phyloP scores from a whole-genome alignment of 2,888 invertebrate species.

The Scelioninae gen. 1 region DNA sequence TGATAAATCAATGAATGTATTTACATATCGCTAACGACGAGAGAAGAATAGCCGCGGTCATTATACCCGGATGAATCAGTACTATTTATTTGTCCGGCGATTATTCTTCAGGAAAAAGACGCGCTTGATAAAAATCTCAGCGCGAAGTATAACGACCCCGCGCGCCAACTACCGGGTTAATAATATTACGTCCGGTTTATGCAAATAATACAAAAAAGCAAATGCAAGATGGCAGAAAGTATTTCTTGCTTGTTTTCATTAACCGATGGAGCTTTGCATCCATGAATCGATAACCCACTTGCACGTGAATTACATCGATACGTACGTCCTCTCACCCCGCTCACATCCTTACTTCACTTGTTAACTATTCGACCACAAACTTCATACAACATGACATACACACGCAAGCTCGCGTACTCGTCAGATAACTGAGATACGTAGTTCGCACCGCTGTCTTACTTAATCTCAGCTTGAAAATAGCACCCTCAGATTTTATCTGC shows the following conservation, averaged over 20 bases:
- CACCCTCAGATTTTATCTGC: constrained; percentile 22
- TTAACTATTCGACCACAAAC: constrained; percentile 78
- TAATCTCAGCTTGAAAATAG: constrained; percentile 25
- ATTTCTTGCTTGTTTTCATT: constrained; percentile 72
- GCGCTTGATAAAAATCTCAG: neutral
- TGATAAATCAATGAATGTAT: constrained; percentile 24
- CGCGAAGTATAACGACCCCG: neutral
- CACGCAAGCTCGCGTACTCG: constrained; percentile 72
- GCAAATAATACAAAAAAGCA: constrained; percentile 33
- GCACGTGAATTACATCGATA: constrained; percentile 81
- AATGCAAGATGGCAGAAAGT: constrained; percentile 52
- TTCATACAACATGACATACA: constrained; percentile 72
- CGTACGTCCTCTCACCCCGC: constrained; percentile 73
- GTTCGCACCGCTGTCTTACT: constrained; percentile 31
- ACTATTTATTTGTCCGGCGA: neutral
- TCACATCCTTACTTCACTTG: constrained; percentile 78
- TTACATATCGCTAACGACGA: constrained; percentile 18
- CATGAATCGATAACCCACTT: constrained; percentile 82
- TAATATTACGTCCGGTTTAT: constrained; percentile 41
- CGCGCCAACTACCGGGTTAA: constrained; percentile 10
- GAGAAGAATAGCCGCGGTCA: constrained; percentile 14
- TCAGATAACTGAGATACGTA: constrained; percentile 52
- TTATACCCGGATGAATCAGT: constrained; percentile 12
- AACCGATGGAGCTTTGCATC: constrained; percentile 77
- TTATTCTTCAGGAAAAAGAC: constrained; percentile 20